Conservation (phyloP, 2,888 invertebrate species). For the Sphaerolaimus hirsutus region DNA sequence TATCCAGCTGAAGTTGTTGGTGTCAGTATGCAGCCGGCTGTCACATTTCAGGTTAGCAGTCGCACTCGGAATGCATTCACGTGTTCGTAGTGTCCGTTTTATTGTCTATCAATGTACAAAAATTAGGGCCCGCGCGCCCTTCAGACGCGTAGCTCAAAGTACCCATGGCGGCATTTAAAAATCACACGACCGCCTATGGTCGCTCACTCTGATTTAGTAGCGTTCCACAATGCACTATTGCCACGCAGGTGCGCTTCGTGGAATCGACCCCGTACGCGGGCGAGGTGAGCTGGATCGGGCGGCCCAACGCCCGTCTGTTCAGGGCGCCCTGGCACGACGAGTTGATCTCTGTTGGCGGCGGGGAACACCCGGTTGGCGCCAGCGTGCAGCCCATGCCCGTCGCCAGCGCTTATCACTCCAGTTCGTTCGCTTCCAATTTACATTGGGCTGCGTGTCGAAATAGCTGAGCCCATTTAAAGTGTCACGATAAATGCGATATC, state of each 20-base stretch:
- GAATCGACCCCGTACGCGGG: neutral
- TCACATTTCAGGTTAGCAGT: conserved; percentile 4
- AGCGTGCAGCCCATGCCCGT: neutral
- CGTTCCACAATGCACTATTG: neutral
- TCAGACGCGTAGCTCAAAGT: no score
- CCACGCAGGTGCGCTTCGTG: neutral
- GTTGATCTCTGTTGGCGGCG: conserved; percentile 26
- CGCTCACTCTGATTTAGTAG: neutral
- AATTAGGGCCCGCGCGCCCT: neutral
- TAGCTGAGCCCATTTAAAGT: no score
- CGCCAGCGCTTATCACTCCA: neutral
- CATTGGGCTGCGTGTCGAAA: no score
- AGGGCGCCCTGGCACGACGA: conserved; percentile 93
- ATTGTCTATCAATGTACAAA: neutral
- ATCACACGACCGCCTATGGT: no score
- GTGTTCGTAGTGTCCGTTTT: no score
- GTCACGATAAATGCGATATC: no score
- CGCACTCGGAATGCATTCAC: neutral
- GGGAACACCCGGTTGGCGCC: neutral
- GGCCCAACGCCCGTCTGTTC: conserved; percentile 65
- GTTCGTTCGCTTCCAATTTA: neutral
- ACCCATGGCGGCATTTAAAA: no score
- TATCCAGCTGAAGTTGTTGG: conserved; percentile 4
- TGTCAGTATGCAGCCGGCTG: conserved; percentile 5
- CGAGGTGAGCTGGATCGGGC: conserved; percentile 40